These are phyloP conservation scores for Panthera tigris DNA, from an alignment of 2,113 vertebrate genomes.

Conservation along the genomic window DNA sequence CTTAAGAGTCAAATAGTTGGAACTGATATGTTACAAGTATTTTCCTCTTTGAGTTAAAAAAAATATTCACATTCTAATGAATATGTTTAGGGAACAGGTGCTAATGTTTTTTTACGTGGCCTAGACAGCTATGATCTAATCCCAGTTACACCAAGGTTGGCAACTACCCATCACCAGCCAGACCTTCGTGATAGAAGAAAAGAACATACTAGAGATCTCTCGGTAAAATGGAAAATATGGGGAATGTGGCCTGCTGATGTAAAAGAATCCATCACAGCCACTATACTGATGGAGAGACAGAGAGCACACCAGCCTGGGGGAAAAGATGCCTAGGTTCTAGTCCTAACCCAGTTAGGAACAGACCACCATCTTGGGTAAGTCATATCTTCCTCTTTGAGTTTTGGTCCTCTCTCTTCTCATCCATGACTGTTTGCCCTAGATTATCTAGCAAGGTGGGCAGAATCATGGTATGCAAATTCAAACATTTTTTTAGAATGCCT, in stretches of 20 bases:
- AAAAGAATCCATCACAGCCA: background rate
- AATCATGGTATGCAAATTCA: background rate
- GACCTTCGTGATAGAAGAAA: background rate
- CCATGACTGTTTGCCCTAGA: background rate
- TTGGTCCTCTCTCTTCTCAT: background rate
- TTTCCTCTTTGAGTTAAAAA: background rate
- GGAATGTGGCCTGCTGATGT: background rate
- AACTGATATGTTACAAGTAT: background rate
- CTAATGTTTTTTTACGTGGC: background rate
- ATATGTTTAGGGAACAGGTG: background rate
- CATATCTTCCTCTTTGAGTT: background rate
- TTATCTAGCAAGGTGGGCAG: background rate
- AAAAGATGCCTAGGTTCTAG: background rate
- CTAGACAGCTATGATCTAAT: background rate
- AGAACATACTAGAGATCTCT: background rate
- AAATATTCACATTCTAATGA: background rate
- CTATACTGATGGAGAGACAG: background rate
- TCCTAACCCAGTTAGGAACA: rapidly evolving
- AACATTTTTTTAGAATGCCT: too few relatives aligned
- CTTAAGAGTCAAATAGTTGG: background rate
- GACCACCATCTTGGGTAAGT: background rate
- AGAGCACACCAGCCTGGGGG: background rate
- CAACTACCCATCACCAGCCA: background rate
- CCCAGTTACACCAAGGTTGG: background rate
- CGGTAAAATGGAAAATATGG: background rate